These are phyloP conservation scores for Microctenopoma stevenorrisi DNA, from an alignment of 2,797 vertebrate genomes.

Conservation along the genomic window DNA sequence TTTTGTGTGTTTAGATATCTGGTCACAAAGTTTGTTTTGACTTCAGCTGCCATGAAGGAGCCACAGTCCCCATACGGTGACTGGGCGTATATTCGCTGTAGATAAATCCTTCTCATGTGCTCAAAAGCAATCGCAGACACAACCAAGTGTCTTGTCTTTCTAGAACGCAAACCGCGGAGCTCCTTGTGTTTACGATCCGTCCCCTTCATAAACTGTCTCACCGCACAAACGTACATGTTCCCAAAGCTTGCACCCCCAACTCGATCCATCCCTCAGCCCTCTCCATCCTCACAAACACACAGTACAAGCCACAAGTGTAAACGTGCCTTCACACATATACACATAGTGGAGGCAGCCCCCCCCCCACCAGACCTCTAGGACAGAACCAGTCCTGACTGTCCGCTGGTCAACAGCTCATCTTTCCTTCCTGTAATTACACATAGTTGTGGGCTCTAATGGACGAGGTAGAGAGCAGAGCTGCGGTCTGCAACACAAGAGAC, in stretches of 20 bases:
- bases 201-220: slow-evolving; percentile 59
- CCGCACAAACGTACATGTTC: slow-evolving; percentile 55
- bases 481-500: slow-evolving; percentile 68
- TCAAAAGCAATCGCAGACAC: slow-evolving; percentile 63
- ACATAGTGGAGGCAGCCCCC: slow-evolving; percentile 12
- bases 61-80: slow-evolving; percentile 71
- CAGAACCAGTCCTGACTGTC: slow-evolving; percentile 68
- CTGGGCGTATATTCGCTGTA: slow-evolving; percentile 67
- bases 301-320: slow-evolving; percentile 64
- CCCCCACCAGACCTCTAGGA: slow-evolving; percentile 54
- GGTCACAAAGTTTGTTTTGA: slow-evolving; percentile 80
- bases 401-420: slow-evolving; percentile 79
- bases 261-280: slow-evolving; percentile 65
- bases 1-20: slow-evolving; percentile 75
- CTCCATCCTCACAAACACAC: slow-evolving; percentile 55
- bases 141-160: slow-evolving; percentile 70
- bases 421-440: slow-evolving; percentile 83
- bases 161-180: slow-evolving; percentile 64
- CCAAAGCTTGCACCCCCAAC: slow-evolving; percentile 28
- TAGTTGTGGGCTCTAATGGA: slow-evolving; percentile 81
- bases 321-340: slow-evolving; percentile 54
- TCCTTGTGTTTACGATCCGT: slow-evolving; percentile 69
- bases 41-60: slow-evolving; percentile 68
- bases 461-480: slow-evolving; percentile 75
- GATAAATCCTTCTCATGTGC: slow-evolving; percentile 66